Evolutionary conservation across 2,113 vertebrate genomes (phyloP).

Genomic region (Boulengeromyrus knoepffleri): DNA sequence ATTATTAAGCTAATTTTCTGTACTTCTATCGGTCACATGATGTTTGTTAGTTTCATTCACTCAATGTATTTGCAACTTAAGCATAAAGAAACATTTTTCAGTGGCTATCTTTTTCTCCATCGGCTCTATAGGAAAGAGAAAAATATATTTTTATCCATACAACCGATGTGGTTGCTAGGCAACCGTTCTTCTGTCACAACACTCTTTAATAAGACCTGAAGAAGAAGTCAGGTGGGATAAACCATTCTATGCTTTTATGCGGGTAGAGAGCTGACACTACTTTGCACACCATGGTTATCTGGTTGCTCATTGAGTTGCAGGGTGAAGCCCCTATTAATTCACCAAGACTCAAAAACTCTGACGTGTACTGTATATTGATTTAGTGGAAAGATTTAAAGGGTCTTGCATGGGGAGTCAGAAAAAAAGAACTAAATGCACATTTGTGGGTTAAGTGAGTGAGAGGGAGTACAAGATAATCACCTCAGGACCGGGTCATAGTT

Average conservation of each 20-base stretch:
- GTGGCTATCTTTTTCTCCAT: background rate
- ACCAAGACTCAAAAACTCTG: background rate
- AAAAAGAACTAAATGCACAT: background rate
- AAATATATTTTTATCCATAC: background rate
- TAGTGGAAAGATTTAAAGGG: background rate
- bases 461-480: background rate
- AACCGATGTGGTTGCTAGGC: slow-evolving; percentile 23
- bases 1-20: background rate
- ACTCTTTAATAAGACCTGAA: slow-evolving; percentile 7
- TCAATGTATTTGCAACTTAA: background rate
- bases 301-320: background rate
- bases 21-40: background rate
- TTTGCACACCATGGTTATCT: background rate
- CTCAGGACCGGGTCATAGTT: background rate
- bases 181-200: slow-evolving; percentile 20
- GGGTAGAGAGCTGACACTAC: background rate
- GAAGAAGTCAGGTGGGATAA: slow-evolving; percentile 16
- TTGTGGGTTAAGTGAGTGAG: background rate
- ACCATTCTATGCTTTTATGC: background rate
- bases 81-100: background rate
- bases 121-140: background rate
- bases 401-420: background rate
- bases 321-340: background rate
- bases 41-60: background rate
- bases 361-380: background rate